phyloP scores from a whole-genome alignment of 2,797 vertebrate species.

The Phataginus tricuspis region DNA sequence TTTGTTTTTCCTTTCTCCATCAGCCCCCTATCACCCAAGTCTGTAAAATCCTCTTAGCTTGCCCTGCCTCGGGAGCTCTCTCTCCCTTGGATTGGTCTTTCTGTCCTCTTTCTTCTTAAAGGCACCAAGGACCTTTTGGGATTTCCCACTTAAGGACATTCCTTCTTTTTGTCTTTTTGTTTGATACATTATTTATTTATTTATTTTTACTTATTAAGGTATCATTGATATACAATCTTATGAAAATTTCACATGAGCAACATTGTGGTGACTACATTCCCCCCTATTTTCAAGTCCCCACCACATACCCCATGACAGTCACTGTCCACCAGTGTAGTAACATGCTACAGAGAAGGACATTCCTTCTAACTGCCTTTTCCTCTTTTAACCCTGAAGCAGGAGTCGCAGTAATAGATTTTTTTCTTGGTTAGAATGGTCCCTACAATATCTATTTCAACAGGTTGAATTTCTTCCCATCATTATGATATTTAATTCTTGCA shows the following conservation, averaged over 20 bases:
- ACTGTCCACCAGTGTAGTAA: no score
- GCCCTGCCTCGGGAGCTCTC: neutral
- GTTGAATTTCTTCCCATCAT: neutral
- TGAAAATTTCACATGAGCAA: no score
- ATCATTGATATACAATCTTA: no score
- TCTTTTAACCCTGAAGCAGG: neutral
- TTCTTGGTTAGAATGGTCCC: neutral
- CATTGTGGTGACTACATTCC: no score
- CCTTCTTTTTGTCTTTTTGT: no score
- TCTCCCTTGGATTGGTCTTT: neutral
- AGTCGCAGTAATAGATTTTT: neutral
- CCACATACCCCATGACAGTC: no score
- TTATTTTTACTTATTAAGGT: no score
- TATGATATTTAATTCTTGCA: slow-evolving; percentile 30
- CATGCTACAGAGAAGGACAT: neutral
- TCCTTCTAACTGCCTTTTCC: neutral
- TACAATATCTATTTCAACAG: slow-evolving; percentile 8
- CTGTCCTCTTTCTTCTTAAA: slow-evolving; percentile 11
- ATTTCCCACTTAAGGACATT: neutral
- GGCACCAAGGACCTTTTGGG: neutral
- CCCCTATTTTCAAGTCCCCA: no score
- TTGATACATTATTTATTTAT: no score
- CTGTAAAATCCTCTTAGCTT: neutral
- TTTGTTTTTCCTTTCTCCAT: no score
- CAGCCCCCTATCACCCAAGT: neutral